Base-by-base conservation (phyloP, 2,797 vertebrate genomes). In the Arnoldichthys spilopterus region DNA sequence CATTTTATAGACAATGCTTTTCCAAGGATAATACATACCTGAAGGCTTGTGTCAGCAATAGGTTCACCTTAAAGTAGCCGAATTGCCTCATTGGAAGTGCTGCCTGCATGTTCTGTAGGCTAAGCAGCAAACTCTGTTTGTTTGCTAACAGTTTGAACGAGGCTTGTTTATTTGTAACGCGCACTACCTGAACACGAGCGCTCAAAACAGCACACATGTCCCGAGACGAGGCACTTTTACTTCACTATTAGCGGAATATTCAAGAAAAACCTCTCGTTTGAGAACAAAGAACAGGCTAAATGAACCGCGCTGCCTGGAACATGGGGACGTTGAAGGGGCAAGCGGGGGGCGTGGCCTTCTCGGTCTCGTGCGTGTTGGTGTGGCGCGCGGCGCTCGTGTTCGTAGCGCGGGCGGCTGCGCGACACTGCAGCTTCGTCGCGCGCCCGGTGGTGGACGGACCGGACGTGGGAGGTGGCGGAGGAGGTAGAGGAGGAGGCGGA, bases 271-370 rank as follows among this genome's bases (percentile, higher is more conserved):
- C 5, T 12, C 24, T 59, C 5, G 15, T 40, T 53, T n/a, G 32
- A 71, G 54, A 62, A 34, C 76, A 71, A 70, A 68, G 59, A 7
- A 43, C 67, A 30, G 15, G 40, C 53, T 58, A 12, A 18, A 16
- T 54, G 22, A 24, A 76, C 51, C 54, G 75, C 70, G 32, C 45
- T 80, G 82, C 78, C 77, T 32, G 59, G 59, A 62, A 30, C 9
- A 11, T 13, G 54, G 54, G 1, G 1, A 59, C n/a, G 13, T 3
- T n/a, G 12, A 9, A 68, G 70, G 61, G 67, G 56, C 59, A 15
- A 30, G 45, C 56, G 83, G 85, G 79, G 85, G 85, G 86, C 83
- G 86, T 86, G 82, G 84, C 69, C 69, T 77, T 73, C 70, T 49
- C 45, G 75, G 63, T 80, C 82, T 82, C 75, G 66, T 82, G 80